These are phyloP conservation scores for Herpetotheres cachinnans DNA, from an alignment of 2,113 vertebrate species.

Conservation along the genomic window DNA sequence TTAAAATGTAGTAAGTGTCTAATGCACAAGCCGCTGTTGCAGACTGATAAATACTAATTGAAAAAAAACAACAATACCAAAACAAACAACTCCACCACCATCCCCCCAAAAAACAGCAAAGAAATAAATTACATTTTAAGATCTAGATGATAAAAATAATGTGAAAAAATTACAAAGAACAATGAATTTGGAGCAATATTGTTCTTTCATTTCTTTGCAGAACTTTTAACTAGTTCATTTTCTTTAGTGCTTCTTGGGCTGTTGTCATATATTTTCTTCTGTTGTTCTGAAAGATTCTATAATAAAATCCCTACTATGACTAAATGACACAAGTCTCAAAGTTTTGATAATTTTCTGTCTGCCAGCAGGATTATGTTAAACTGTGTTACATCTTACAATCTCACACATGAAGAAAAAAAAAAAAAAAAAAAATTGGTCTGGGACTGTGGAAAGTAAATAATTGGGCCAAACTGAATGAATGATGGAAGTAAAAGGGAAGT, in stretches of 20 bases:
- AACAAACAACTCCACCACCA: background rate
- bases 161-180: background rate
- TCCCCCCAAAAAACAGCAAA: accelerated
- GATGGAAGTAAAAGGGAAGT: background rate
- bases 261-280: background rate
- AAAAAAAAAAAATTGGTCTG: background rate
- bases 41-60: background rate
- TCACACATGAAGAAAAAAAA: background rate
- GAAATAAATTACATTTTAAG: background rate
- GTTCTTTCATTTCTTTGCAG: background rate
- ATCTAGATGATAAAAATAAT: background rate
- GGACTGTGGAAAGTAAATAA: background rate
- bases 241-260: background rate
- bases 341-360: background rate
- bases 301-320: background rate
- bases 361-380: background rate
- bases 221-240: background rate
- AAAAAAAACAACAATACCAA: background rate
- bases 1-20: background rate
- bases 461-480: background rate
- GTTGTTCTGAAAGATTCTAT: background rate
- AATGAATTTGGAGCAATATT: background rate
- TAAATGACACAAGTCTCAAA: background rate
- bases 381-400: background rate
- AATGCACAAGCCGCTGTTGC: background rate